These are phyloP conservation scores for Caenorhabditis sp. DNA, from an alignment of 2,888 invertebrate species.

Conservation along the genomic window DNA sequence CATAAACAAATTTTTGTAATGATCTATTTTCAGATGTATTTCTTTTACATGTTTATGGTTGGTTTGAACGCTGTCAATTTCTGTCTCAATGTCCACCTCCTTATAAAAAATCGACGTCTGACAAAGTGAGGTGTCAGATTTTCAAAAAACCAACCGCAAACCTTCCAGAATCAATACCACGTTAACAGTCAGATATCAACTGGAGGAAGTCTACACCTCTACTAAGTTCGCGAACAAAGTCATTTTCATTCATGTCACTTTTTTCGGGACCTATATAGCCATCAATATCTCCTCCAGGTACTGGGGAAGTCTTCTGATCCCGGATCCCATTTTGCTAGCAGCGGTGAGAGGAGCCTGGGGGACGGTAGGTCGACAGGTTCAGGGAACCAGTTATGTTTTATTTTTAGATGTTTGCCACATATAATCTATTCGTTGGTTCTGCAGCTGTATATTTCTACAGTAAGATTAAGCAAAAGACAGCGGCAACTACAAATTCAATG, in stretches of 20 bases:
- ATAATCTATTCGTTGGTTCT: too few species aligned
- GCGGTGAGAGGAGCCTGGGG: not conserved
- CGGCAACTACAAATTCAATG: too few species aligned
- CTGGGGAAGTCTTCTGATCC: conserved; percentile 44
- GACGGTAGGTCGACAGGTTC: too few species aligned
- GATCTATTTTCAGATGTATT: conserved; percentile 29
- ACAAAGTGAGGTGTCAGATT: too few species aligned
- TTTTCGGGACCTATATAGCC: conserved; percentile 24
- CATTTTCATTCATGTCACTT: conserved; percentile 30
- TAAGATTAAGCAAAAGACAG: too few species aligned
- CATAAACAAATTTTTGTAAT: not conserved
- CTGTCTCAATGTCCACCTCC: not conserved
- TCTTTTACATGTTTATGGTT: not conserved
- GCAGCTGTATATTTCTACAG: too few species aligned
- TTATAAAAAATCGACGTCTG: not conserved
- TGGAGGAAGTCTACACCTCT: conserved; percentile 32
- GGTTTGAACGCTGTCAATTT: conserved; percentile 14
- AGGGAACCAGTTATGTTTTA: too few species aligned
- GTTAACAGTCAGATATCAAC: conserved; percentile 30
- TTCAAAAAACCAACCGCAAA: too few species aligned
- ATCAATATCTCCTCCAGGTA: conserved; percentile 6
- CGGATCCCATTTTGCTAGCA: conserved; percentile 57
- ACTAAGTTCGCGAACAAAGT: conserved; percentile 30
- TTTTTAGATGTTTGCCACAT: too few species aligned
- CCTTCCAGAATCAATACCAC: conserved; percentile 14